Evolutionary conservation across 2,797 vertebrate species (phyloP), one percentile per base, ranked within the genome.

Genomic region (Rhinichthys osculus): DNA sequence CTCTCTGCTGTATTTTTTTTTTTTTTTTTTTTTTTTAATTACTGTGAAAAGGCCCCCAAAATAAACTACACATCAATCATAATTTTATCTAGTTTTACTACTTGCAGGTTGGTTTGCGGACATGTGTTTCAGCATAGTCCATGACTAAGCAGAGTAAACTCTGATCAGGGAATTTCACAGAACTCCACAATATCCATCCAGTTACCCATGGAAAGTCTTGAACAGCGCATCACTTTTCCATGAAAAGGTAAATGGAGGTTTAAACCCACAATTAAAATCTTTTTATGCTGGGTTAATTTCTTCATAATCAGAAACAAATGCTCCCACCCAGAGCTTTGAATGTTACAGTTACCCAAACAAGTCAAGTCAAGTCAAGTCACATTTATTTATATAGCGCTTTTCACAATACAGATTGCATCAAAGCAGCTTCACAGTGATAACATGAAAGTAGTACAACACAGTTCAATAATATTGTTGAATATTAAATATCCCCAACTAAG

Each of bases 81-180:
- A 64, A 14, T 83, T 74, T n/a, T 30, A 64, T 59, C 11, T 38
- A 74, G 38, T 59, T 54, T 35, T 54, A 38, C 35, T 59, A 42
- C 42, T 16, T 50, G 57, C 21, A 50, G 70, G 40, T 19, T 23
- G 21, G 81, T 50, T 74, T 64, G 14, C 6, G 14, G 27, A 64
- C 27, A 6, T 30, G 70, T 73, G 70, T 73, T n/a, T 82, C 54
- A 73, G 38, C 42, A 59, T 47, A 42, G 57, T 50, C 57, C 57
- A 74, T 74, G 81, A 74, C 71, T 83, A 35, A 50, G 71, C 81
- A 66, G 71, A 66, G 71, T 57, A 83, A 74, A 83, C 71, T 74
- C 7, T 83, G 81, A 83, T 30, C 27, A 47, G 57, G 38, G 44
- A 66, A 44, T 50, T 33, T 62, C 72, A 74, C 19, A 16, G 57